Conservation (phyloP, 2,797 vertebrate genomes). For the Tarsius wallacei region DNA sequence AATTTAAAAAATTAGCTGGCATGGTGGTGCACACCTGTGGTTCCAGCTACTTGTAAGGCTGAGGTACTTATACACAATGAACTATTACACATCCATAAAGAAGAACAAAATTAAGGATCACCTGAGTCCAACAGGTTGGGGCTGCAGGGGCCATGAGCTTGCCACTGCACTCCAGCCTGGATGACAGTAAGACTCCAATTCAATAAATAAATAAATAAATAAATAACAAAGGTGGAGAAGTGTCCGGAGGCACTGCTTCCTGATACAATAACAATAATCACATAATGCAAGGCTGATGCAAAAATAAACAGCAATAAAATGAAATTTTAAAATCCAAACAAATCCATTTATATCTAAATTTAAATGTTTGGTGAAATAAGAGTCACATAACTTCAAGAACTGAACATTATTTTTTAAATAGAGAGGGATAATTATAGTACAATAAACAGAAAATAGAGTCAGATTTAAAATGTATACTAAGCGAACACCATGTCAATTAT, state of each 20-base stretch:
- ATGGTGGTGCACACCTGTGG: too few relatives aligned
- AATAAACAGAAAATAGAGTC: not conserved
- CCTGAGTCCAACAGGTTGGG: too few relatives aligned
- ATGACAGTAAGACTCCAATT: too few relatives aligned
- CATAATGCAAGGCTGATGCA: not conserved
- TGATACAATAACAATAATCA: not conserved
- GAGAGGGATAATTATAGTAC: not conserved
- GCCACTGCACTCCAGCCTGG: too few relatives aligned
- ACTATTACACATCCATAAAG: too few relatives aligned
- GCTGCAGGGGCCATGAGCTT: too few relatives aligned
- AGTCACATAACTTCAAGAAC: not conserved
- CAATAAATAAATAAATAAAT: too few relatives aligned
- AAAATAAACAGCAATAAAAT: not conserved
- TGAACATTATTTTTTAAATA: slow-evolving; percentile 3
- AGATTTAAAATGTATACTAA: not conserved
- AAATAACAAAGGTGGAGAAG: not conserved
- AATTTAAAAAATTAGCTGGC: too few relatives aligned
- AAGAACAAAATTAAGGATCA: too few relatives aligned
- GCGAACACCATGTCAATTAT: not conserved
- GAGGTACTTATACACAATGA: too few relatives aligned
- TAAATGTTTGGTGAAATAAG: not conserved
- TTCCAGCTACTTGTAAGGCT: too few relatives aligned
- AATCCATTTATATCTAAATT: not conserved
- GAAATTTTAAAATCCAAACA: not conserved
- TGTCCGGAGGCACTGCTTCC: not conserved